These are phyloP conservation scores for Coelogynopora nodosa DNA, from an alignment of 2,888 invertebrate species.

Conservation along the genomic window DNA sequence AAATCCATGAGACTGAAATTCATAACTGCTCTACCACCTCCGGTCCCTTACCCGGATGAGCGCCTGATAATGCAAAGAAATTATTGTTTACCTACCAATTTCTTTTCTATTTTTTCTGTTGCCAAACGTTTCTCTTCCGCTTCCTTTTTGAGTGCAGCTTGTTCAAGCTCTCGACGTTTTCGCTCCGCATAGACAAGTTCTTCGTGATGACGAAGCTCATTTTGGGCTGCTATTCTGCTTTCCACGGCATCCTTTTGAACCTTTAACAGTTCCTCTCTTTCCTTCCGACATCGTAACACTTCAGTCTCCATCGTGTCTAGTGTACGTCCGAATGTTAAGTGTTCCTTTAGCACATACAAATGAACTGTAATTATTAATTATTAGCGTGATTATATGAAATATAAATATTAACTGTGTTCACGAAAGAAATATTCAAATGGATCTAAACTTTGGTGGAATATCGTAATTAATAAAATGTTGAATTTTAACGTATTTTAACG, in stretches of 20 bases:
- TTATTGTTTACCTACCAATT: constrained; percentile 32
- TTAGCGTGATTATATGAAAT: too few species aligned
- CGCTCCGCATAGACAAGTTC: constrained; percentile 58
- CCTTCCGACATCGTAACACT: constrained; percentile 50
- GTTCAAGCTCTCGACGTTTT: constrained; percentile 59
- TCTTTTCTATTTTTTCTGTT: constrained; percentile 59
- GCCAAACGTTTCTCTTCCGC: constrained; percentile 61
- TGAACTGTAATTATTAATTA: too few species aligned
- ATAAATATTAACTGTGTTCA: too few species aligned
- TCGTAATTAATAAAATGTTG: too few species aligned
- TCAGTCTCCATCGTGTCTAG: constrained; percentile 59
- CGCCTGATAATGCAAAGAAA: too few species aligned
- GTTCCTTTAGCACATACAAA: constrained; percentile 52
- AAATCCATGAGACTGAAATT: too few species aligned
- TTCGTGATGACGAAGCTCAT: constrained; percentile 57
- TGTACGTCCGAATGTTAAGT: constrained; percentile 56
- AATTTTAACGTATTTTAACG: too few species aligned
- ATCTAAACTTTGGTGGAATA: too few species aligned
- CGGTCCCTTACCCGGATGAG: too few species aligned
- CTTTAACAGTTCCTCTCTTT: constrained; percentile 43
- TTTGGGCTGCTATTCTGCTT: constrained; percentile 53
- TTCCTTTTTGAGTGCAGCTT: constrained; percentile 60
- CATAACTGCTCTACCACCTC: too few species aligned
- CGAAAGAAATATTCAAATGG: too few species aligned
- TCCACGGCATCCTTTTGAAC: constrained; percentile 45